Base-by-base conservation (phyloP, 37 sponge, comb jelly and placozoan species). In the Tethya wilhelma region DNA sequence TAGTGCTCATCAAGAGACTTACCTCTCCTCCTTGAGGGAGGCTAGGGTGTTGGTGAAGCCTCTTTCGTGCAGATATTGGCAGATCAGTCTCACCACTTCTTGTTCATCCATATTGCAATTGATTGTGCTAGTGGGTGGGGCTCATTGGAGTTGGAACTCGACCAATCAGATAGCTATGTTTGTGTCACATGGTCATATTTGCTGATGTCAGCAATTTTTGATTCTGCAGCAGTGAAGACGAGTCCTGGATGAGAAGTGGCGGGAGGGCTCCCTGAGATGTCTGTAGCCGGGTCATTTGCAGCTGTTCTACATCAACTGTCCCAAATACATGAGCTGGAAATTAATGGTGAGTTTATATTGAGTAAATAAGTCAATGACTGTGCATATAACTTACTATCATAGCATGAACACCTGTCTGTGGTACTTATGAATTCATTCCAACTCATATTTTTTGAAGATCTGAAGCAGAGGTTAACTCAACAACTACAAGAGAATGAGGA, bases 1-100 rank as follows among this genome's bases (percentile, higher is more conserved):
- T 11, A 65, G 36, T 65, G 12, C 26, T 4, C 37, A 30, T 5
- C 33, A 30, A 31, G 2, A n/a, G 31, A 20, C 39, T 1, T 55
- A 84, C 84, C 84, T 84, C 45, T 84, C 84, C 17, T 38, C 68
- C 66, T 68, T 37, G 39, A 84, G 69, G 8, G 75, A 69, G 7
- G 68, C 39, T 11, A 84, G 44, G 1, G 77, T 56, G 34, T 5
- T 28, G 0, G 36, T 75, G 69, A 56, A 84, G 43, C 56, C 44
- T 22, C 34, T 68, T 20, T 75, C 84, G 22, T 67, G 59, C 14
- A 84, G 77, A 58, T 59, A 84, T 69, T 84, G 84, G 57, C 84
- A 14, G 44, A 84, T 74, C 55, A 84, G n/a, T 37, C 69, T 72
- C 4, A 84, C 31, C 7, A 68, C 69, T 11, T 33, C 56, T 14